Evolutionary conservation across 2,797 vertebrate genomes (phyloP), one percentile per base, ranked within the genome.

Genomic region (Lepilemur septentrionalis): DNA sequence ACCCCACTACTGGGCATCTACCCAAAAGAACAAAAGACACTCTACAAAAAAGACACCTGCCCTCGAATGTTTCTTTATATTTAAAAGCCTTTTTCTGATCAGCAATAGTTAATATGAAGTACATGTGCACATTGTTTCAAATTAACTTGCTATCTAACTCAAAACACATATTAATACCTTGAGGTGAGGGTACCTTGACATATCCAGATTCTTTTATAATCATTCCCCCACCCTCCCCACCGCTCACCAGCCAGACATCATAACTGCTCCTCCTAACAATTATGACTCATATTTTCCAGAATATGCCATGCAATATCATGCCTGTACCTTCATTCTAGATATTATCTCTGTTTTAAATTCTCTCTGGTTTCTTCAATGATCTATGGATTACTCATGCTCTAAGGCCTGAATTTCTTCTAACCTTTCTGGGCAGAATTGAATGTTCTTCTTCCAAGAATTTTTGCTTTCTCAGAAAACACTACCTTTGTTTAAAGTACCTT

Each of bases 331-430:
- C 59, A 48, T 89, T 83, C n/a, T 95, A 41, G 30, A 2, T 38
- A 4, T 70, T 23, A 48, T 35, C 61, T 94, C 55, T 85, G 10
- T 25, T 96, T 89, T 59, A 17, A 92, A 57, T 79, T 83, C 0
- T 59, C 25, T 35, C 52, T 72, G 9, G 0, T 25, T 6, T 75
- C n/a, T 38, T 81, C 38, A 63, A 20, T 72, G 48, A 32, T 11
- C 69, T 87, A n/a, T 10, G 70, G n/a, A 69, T 70, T 61, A 38
- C 9, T 61, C 5, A 15, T 48, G 25, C 52, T 90, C 9, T 65
- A 70, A 46, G 8, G 10, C 10, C 4, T 83, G 10, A 35, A 41
- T 23, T 41, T 76, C 6, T 35, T 80, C 59, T 28, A 81, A 30
- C 0, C 4, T 59, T 70, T 46, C 2, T 35, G 32, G 4, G 18